A percentile compares a stretch with the other conserved stretches of the same genome.
These are phyloP conservation scores for Campylomormyrus tamandua DNA, from an alignment of 2,113 vertebrate species.

Conservation along the genomic window DNA sequence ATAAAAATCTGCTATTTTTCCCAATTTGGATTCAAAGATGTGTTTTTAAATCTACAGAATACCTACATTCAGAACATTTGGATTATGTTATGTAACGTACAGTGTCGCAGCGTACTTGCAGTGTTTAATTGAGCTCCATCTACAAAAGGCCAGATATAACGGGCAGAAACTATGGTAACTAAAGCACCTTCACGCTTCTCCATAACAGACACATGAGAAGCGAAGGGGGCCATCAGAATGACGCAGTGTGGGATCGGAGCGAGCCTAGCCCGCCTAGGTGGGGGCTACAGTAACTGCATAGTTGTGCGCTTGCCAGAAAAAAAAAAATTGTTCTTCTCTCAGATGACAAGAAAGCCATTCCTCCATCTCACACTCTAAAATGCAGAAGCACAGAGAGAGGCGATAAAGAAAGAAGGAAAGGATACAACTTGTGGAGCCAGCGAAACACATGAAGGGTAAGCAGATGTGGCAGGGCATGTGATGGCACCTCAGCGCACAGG, in stretches of 20 bases:
- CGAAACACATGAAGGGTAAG: neutral
- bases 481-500: neutral
- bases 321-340: neutral
- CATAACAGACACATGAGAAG: neutral
- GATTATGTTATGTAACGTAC: neutral
- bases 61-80: neutral
- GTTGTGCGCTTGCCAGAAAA: neutral
- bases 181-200: neutral
- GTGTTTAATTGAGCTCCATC: neutral
- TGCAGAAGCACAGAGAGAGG: neutral
- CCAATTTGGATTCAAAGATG: neutral
- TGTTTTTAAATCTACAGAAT: neutral
- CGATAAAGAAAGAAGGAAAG: neutral
- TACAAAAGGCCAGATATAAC: neutral
- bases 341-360: neutral
- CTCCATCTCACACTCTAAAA: neutral
- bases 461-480: neutral
- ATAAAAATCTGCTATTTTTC: neutral
- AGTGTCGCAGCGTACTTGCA: neutral
- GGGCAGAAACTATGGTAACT: neutral
- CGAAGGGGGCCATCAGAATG: neutral
- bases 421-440: neutral
- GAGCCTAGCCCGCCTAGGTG: neutral
- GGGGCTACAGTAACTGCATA: neutral
- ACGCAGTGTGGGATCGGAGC: neutral